phyloP scores from a whole-genome alignment of 2,888 invertebrate species.

The Dysmachus trigonus region DNA sequence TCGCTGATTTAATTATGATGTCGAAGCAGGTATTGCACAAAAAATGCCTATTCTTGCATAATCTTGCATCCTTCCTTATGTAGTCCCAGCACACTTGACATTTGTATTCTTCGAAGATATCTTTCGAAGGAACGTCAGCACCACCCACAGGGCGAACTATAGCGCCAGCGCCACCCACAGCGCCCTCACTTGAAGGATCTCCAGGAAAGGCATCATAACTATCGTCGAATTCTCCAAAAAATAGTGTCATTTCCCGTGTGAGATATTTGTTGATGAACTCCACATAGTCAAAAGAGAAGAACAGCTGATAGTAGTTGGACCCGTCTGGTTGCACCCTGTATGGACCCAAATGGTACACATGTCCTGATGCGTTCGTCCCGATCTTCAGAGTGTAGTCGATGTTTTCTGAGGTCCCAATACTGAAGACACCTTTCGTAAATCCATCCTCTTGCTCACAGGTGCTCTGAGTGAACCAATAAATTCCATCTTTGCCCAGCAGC shows the following conservation, averaged over 20 bases:
- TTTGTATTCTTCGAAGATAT: not conserved
- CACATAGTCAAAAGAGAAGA: not conserved
- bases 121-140: not conserved
- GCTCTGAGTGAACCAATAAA: constrained; percentile 10
- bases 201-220: not conserved
- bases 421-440: not conserved
- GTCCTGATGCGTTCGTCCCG: not conserved
- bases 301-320: constrained; percentile 6
- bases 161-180: not conserved
- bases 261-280: not conserved
- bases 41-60: constrained; percentile 1
- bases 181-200: not conserved
- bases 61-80: not conserved
- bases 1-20: not conserved
- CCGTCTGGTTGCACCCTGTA: not conserved
- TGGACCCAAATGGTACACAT: not conserved
- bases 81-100: not conserved
- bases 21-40: not conserved
- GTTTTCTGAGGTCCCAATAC: not conserved
- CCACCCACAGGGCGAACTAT: not conserved
- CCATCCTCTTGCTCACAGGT: not conserved
- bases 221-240: not conserved
- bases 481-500: not conserved
- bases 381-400: not conserved
- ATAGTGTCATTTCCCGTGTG: not conserved